These are phyloP conservation scores for Rana temporaria DNA, from an alignment of 2,113 vertebrate species.

Conservation along the genomic window DNA sequence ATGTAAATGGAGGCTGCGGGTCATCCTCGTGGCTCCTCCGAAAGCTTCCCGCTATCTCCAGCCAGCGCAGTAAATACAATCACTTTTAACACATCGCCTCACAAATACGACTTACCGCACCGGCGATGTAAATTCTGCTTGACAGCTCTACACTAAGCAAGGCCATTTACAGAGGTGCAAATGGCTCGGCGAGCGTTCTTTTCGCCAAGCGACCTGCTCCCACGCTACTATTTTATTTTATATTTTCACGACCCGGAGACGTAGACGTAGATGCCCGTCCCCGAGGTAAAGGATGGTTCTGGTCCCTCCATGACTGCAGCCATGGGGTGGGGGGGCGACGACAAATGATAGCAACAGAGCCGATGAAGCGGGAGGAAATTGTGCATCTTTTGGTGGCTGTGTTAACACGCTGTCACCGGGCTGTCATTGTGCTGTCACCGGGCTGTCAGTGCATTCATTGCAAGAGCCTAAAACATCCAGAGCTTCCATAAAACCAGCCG, in stretches of 20 bases:
- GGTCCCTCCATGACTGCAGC: slow-evolving; percentile 28
- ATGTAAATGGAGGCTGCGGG: slow-evolving; percentile 61
- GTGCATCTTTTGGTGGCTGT: slow-evolving; percentile 11
- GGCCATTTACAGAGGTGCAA: slow-evolving; percentile 66
- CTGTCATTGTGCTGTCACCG: slow-evolving; percentile 27
- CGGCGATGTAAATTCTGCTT: slow-evolving; percentile 64
- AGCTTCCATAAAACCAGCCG: background rate
- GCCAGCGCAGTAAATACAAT: slow-evolving; percentile 52
- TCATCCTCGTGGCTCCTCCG: slow-evolving; percentile 53
- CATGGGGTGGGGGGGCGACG: background rate
- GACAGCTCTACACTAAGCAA: slow-evolving; percentile 65
- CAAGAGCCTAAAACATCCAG: slow-evolving; percentile 6
- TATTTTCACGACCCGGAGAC: slow-evolving; percentile 26
- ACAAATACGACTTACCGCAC: slow-evolving; percentile 57
- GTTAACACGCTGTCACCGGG: slow-evolving; percentile 50
- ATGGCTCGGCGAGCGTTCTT: slow-evolving; percentile 50
- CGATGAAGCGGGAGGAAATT: slow-evolving; percentile 23
- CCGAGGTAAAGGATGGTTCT: background rate
- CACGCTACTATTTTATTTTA: slow-evolving; percentile 2
- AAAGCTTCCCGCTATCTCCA: slow-evolving; percentile 59
- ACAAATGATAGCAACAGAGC: slow-evolving; percentile 28
- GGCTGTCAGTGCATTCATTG: slow-evolving; percentile 13
- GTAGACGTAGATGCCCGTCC: background rate
- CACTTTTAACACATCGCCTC: slow-evolving; percentile 63
- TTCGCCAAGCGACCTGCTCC: slow-evolving; percentile 17